A percentile compares a stretch with the other conserved stretches of the same genome.
Conservation (phyloP, 1,140 invertebrate species). For the Plodia interpunctella region DNA sequence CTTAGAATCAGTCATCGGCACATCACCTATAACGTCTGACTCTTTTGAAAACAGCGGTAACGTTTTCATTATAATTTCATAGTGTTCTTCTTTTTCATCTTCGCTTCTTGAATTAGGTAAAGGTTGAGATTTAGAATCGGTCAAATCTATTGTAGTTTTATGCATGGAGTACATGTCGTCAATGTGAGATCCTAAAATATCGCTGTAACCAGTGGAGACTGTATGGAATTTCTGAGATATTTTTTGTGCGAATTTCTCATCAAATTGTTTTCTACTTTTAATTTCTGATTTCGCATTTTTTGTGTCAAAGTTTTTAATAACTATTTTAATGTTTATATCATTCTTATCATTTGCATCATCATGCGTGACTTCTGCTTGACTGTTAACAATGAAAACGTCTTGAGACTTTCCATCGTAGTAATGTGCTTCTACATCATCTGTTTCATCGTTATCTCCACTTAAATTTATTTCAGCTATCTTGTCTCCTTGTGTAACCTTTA, state of each 20-base stretch:
- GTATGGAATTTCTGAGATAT: constrained; percentile 51
- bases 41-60: neutral
- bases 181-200: constrained; percentile 21
- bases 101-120: neutral
- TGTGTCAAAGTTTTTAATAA: constrained; percentile 43
- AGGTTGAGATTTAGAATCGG: constrained; percentile 16
- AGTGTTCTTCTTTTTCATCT: neutral
- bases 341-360: constrained; percentile 30
- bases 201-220: constrained; percentile 51
- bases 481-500: constrained; percentile 46
- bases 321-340: constrained; percentile 50
- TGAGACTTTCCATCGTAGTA: constrained; percentile 19
- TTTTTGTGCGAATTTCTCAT: constrained; percentile 36
- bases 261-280: constrained; percentile 19
- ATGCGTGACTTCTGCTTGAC: constrained; percentile 18
- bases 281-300: constrained; percentile 22
- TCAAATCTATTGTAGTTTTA: constrained; percentile 33
- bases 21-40: no score
- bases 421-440: constrained; percentile 14
- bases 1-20: no score
- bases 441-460: constrained; percentile 21
- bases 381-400: constrained; percentile 32
- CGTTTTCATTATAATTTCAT: neutral
- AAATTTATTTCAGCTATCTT: constrained; percentile 35
- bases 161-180: constrained; percentile 41